These are phyloP conservation scores for Leucoma salicis DNA, from an alignment of 2,888 invertebrate genomes.

Conservation along the genomic window DNA sequence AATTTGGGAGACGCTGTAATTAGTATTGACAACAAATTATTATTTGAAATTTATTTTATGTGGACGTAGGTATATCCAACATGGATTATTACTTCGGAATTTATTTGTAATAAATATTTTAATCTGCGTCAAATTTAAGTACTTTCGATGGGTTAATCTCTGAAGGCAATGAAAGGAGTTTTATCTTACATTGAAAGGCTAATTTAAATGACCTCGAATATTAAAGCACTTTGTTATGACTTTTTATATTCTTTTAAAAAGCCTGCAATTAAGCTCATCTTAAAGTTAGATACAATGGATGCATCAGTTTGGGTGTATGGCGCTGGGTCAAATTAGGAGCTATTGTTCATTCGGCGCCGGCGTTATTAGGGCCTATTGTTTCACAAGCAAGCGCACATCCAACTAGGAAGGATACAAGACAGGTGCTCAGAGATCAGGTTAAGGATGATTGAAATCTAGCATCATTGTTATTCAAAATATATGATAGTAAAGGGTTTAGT, in stretches of 20 bases:
- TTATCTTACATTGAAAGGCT: no score
- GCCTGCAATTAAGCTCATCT: slow-evolving; percentile 28
- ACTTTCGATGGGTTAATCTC: no score
- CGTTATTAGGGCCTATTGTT: slow-evolving; percentile 56
- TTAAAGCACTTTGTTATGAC: slow-evolving; percentile 20
- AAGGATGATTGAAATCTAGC: slow-evolving; percentile 42
- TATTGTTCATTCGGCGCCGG: slow-evolving; percentile 45
- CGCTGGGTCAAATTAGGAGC: slow-evolving; percentile 43
- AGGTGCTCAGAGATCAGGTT: slow-evolving; percentile 50
- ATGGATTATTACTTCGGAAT: slow-evolving; percentile 13
- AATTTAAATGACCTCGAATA: slow-evolving; percentile 28
- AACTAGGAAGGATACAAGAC: slow-evolving; percentile 41
- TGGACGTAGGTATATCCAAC: not conserved
- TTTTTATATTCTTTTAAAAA: slow-evolving; percentile 29
- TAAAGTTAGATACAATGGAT: slow-evolving; percentile 26
- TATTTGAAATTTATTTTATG: slow-evolving; percentile 21
- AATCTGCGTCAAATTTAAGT: no score
- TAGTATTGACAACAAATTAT: slow-evolving; percentile 22
- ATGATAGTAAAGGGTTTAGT: slow-evolving; percentile 6
- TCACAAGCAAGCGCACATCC: slow-evolving; percentile 35
- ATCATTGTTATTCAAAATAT: slow-evolving; percentile 24
- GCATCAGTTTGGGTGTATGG: slow-evolving; percentile 32
- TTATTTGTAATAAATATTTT: no score
- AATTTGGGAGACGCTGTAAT: slow-evolving; percentile 34
- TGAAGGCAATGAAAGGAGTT: no score